These are phyloP conservation scores for Myotis davidii DNA, from an alignment of 2,113 vertebrate genomes.

Conservation along the genomic window DNA sequence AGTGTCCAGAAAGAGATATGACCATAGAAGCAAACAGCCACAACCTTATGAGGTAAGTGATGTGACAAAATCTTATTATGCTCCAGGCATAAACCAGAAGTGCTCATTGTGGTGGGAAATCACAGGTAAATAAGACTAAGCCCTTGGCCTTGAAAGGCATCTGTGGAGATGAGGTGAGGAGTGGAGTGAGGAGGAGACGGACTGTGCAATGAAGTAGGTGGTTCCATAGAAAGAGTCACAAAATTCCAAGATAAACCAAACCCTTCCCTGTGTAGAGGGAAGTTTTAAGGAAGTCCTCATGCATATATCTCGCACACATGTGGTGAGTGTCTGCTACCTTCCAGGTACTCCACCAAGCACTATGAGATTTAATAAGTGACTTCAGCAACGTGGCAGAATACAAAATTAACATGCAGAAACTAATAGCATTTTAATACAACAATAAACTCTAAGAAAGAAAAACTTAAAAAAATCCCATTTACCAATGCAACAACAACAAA, in stretches of 20 bases:
- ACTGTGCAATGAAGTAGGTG: not conserved
- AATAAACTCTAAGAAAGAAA: too few relatives aligned
- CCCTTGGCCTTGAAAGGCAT: not conserved
- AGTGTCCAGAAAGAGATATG: not conserved
- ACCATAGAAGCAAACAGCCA: not conserved
- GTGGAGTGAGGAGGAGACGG: not conserved
- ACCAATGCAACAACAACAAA: too few relatives aligned
- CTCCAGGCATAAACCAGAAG: not conserved
- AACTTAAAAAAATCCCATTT: too few relatives aligned
- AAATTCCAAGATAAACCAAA: not conserved
- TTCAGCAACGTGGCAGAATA: too few relatives aligned
- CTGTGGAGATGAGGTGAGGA: not conserved
- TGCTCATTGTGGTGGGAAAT: not conserved
- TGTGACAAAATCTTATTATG: not conserved
- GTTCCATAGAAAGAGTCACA: not conserved
- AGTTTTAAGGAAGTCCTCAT: not conserved
- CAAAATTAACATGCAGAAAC: too few relatives aligned
- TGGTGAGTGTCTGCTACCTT: not conserved
- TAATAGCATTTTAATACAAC: too few relatives aligned
- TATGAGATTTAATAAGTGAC: too few relatives aligned
- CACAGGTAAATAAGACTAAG: not conserved
- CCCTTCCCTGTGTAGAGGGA: not conserved
- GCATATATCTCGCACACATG: accelerated
- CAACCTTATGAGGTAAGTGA: not conserved
- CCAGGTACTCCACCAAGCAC: too few relatives aligned